phyloP scores from a whole-genome alignment of 2,888 invertebrate genomes.

The Rutpela maculata region DNA sequence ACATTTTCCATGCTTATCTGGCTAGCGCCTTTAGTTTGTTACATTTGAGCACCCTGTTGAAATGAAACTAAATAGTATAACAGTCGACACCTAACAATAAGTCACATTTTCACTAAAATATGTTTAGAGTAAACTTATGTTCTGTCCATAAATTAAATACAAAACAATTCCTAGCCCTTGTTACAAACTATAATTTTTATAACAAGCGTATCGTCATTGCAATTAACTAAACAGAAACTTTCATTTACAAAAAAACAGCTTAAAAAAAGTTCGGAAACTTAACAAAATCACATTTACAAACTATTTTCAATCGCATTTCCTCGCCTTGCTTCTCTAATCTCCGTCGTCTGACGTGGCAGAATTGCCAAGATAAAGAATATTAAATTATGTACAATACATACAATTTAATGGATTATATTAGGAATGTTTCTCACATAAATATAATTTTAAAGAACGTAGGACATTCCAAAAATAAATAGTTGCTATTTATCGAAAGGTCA shows the following conservation, averaged over 20 bases:
- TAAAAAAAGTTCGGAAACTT: conserved; percentile 59
- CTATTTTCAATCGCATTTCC: conserved; percentile 34
- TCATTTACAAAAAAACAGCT: conserved; percentile 49
- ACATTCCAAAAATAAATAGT: conserved; percentile 15
- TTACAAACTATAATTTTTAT: conserved; percentile 31
- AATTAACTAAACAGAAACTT: conserved; percentile 46
- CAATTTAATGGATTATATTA: conserved; percentile 12
- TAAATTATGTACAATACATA: conserved; percentile 24
- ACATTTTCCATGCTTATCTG: too few relatives aligned
- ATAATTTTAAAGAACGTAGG: conserved; percentile 10
- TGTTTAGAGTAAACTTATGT: conserved; percentile 16
- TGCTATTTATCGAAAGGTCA: conserved; percentile 8
- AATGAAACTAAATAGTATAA: conserved; percentile 16
- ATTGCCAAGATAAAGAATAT: conserved; percentile 43
- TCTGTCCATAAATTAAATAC: conserved; percentile 36
- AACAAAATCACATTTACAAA: conserved; percentile 61
- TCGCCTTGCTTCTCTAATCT: conserved; percentile 20
- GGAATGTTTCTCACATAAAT: conserved; percentile 26
- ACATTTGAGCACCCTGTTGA: conserved; percentile 16
- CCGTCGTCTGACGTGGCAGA: conserved; percentile 25
- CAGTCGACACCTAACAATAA: conserved; percentile 16
- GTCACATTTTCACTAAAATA: conserved; percentile 4
- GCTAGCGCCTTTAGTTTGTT: conserved; percentile 16
- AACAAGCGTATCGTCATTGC: conserved; percentile 50
- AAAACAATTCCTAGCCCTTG: conserved; percentile 37